Conservation (phyloP, 2,888 invertebrate species). For the Phaonia tiefii region DNA sequence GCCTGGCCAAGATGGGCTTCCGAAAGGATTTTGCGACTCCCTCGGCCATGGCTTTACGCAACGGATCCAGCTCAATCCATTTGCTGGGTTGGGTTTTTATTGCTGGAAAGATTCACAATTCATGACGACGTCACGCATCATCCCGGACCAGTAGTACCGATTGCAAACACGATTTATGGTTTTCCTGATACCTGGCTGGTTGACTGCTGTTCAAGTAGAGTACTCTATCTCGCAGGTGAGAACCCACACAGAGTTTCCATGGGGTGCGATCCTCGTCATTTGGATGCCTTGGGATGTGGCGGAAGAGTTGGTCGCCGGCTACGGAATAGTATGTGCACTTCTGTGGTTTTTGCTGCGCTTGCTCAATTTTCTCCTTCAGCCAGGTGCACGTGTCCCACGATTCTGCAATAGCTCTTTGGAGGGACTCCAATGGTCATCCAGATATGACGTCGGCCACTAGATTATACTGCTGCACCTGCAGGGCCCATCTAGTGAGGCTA, state of each 20-base stretch:
- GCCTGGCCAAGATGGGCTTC: neutral
- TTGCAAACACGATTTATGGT: conserved; percentile 7
- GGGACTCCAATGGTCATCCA: neutral
- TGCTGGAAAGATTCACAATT: no score
- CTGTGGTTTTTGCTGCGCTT: neutral
- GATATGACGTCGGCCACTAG: conserved; percentile 50
- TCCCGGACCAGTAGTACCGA: conserved; percentile 37
- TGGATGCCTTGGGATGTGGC: neutral
- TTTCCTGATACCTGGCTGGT: conserved; percentile 42
- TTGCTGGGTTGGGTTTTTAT: neutral
- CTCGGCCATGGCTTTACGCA: conserved; percentile 14
- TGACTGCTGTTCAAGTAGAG: no score
- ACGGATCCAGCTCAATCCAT: neutral
- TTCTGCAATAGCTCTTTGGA: neutral
- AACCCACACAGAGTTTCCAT: conserved; percentile 42
- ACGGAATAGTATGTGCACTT: no score
- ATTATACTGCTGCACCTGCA: conserved; percentile 59
- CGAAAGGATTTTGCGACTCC: conserved; percentile 5
- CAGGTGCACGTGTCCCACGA: neutral
- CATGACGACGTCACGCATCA: no score
- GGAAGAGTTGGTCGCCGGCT: neutral
- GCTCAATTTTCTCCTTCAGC: neutral
- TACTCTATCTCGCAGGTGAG: no score
- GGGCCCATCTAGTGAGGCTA: conserved; percentile 55
- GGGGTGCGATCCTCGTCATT: conserved; percentile 18